Evolutionary conservation across 2,113 vertebrate species (phyloP).

Genomic region (Syngnathus typhle): DNA sequence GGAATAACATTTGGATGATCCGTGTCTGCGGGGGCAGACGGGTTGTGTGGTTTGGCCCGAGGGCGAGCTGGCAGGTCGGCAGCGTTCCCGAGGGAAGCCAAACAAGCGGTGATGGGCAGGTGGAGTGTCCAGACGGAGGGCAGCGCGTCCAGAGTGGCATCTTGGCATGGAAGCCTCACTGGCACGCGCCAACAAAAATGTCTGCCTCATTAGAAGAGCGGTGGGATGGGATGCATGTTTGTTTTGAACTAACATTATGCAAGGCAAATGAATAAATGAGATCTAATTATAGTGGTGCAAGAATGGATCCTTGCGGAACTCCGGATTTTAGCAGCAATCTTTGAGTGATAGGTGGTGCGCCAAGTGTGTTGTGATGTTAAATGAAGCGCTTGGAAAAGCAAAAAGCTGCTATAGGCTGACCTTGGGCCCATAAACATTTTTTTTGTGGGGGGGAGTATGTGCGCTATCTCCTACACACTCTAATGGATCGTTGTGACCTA

Average conservation of each 20-base stretch:
- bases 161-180: conserved; percentile 36
- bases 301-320: not conserved
- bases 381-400: not conserved
- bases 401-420: not conserved
- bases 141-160: conserved; percentile 44
- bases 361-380: not conserved
- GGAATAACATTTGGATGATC: conserved; percentile 46
- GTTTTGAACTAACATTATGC: no score
- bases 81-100: conserved; percentile 10
- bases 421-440: not conserved
- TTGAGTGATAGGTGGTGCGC: not conserved
- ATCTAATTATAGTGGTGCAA: not conserved
- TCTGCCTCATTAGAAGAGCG: conserved; percentile 53
- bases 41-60: conserved; percentile 53
- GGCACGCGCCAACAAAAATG: conserved; percentile 46
- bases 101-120: conserved; percentile 60
- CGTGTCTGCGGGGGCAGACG: conserved; percentile 37
- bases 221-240: not conserved
- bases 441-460: not conserved
- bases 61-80: conserved; percentile 30
- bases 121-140: conserved; percentile 48
- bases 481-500: conserved; percentile 44
- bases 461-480: conserved; percentile 12
- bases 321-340: not conserved
- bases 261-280: no score